phyloP scores from a whole-genome alignment of 2,797 vertebrate species.

The Gadopsis bispinosus region DNA sequence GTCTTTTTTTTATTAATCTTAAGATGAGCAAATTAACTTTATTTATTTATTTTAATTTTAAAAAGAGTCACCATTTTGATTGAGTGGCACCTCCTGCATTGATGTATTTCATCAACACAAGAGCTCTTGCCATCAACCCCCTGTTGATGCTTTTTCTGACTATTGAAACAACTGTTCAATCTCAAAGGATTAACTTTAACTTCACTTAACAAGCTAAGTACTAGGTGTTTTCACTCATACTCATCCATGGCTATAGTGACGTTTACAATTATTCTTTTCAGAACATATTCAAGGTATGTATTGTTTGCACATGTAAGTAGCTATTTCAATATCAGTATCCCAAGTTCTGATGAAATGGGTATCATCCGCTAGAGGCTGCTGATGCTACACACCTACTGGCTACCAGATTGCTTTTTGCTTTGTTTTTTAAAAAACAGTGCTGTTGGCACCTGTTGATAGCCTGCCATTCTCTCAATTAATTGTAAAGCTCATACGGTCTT shows the following conservation, averaged over 20 bases:
- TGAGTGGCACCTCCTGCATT: neutral
- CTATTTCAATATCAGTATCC: conserved; percentile 8
- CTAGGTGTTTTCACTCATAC: neutral
- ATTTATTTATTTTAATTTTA: no score
- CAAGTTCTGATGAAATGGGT: conserved; percentile 3
- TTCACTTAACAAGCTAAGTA: neutral
- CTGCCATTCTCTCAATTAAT: conserved; percentile 58
- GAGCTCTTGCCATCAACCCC: conserved; percentile 24
- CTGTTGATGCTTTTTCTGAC: conserved; percentile 25
- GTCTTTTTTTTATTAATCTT: no score
- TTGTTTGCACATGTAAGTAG: neutral
- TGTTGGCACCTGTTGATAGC: conserved; percentile 30
- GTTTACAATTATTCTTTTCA: neutral
- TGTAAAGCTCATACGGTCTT: conserved; percentile 63
- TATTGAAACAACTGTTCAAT: conserved; percentile 8
- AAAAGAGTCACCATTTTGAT: no score
- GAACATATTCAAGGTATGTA: neutral
- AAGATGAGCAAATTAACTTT: no score
- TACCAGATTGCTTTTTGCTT: conserved; percentile 8
- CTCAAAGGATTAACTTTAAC: neutral
- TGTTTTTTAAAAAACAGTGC: conserved; percentile 23
- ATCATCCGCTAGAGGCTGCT: conserved; percentile 27
- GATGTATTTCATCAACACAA: conserved; percentile 20
- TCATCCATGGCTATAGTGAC: neutral
- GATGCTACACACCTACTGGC: conserved; percentile 14